A percentile compares a stretch with the other conserved stretches of the same genome.
phyloP scores from a whole-genome alignment of 2,888 invertebrate species.

The Drosophila mayaguana region DNA sequence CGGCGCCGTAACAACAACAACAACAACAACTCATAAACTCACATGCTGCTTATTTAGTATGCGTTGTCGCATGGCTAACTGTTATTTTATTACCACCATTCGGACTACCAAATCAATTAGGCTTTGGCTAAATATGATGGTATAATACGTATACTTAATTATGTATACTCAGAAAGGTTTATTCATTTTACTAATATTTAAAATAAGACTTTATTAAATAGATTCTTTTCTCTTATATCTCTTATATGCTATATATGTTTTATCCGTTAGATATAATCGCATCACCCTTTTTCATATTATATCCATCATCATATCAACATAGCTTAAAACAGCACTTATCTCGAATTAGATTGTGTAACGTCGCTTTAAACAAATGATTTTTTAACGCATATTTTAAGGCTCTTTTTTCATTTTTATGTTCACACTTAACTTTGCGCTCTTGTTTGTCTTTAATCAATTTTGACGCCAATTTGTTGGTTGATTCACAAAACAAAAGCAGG shows the following conservation, averaged over 20 bases:
- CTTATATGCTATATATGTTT: too few relatives aligned
- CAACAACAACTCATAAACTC: constrained; percentile 15
- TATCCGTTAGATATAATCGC: too few relatives aligned
- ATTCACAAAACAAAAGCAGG: constrained; percentile 30
- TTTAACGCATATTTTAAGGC: neutral
- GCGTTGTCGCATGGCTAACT: constrained; percentile 12
- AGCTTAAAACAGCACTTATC: neutral
- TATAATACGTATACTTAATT: neutral
- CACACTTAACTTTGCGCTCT: constrained; percentile 12
- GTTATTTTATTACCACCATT: constrained; percentile 1
- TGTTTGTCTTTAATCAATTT: constrained; percentile 56
- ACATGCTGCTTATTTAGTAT: constrained; percentile 38
- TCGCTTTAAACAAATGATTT: neutral
- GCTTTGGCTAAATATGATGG: constrained; percentile 2
- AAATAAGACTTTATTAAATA: neutral
- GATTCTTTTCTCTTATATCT: neutral
- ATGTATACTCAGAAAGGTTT: neutral
- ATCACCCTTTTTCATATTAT: too few relatives aligned
- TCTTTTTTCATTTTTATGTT: constrained; percentile 15
- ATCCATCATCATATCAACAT: too few relatives aligned
- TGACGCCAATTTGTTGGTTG: constrained; percentile 53
- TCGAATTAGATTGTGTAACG: neutral
- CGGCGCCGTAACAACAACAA: constrained; percentile 23
- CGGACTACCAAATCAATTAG: constrained; percentile 13
- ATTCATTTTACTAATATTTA: too few relatives aligned